These are phyloP conservation scores for Hyles vespertilio DNA, from an alignment of 1,140 invertebrate genomes.

Conservation along the genomic window DNA sequence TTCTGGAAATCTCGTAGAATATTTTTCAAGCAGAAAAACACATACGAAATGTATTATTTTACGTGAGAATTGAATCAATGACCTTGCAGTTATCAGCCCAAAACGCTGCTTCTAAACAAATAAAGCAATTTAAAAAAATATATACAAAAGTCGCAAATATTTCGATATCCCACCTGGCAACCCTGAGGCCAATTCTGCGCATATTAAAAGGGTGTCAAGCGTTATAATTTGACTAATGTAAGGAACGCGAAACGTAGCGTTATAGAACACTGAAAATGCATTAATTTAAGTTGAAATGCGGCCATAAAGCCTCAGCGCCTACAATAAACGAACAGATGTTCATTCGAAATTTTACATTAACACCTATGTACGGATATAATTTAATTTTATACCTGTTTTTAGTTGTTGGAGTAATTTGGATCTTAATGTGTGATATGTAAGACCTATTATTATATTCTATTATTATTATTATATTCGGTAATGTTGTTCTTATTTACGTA, in stretches of 20 bases:
- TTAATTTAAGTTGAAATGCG: slow-evolving; percentile 31
- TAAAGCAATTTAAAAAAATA: neutral
- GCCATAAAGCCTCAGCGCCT: slow-evolving; percentile 28
- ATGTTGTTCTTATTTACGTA: no score
- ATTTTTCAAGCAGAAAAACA: no score
- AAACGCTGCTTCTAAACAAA: neutral
- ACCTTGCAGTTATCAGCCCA: no score
- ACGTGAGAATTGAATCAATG: no score
- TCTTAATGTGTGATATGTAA: no score
- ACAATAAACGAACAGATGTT: slow-evolving; percentile 30
- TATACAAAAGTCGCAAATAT: neutral
- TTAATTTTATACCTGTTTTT: neutral
- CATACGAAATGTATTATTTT: no score
- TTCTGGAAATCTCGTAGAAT: no score
- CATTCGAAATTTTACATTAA: slow-evolving; percentile 24
- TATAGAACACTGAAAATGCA: slow-evolving; percentile 27
- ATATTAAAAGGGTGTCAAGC: slow-evolving; percentile 19
- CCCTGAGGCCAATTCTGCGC: slow-evolving; percentile 5
- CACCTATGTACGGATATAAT: slow-evolving; percentile 7
- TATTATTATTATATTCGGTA: no score
- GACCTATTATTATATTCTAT: no score
- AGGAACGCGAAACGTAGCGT: slow-evolving; percentile 22
- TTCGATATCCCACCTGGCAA: neutral
- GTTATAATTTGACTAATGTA: slow-evolving; percentile 37
- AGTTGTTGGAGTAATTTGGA: neutral